phyloP scores from a whole-genome alignment of 2,888 invertebrate genomes.

The Drosophila borealis region DNA sequence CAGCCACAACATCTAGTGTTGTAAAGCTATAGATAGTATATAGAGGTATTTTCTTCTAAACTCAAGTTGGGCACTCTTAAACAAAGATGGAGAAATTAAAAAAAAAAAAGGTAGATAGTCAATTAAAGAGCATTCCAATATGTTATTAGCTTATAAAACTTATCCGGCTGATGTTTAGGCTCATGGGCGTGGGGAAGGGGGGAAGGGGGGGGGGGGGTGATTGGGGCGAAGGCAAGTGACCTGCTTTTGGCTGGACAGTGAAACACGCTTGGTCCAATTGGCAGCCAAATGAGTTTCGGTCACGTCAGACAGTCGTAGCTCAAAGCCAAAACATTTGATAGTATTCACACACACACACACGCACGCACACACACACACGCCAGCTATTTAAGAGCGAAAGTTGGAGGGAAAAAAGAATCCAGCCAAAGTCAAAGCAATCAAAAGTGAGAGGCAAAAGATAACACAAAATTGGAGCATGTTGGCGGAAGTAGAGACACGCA shows the following conservation, averaged over 20 bases:
- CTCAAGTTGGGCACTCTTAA: no score
- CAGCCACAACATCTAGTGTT: no score
- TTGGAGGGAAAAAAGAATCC: conserved; percentile 12
- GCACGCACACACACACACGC: not conserved
- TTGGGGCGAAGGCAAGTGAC: conserved; percentile 49
- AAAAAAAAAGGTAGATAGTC: no score
- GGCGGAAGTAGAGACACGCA: conserved; percentile 37
- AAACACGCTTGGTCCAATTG: conserved; percentile 19
- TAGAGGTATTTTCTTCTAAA: no score
- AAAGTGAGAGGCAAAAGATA: conserved; percentile 40
- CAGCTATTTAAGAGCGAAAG: conserved; percentile 35
- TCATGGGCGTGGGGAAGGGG: not conserved
- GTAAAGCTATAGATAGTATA: no score
- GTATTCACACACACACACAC: conserved; percentile 3
- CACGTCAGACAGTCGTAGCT: conserved; percentile 41
- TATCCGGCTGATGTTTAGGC: conserved; percentile 8
- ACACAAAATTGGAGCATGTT: conserved; percentile 60
- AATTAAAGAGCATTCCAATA: no score
- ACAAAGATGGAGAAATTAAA: no score
- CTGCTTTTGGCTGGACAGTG: conserved; percentile 51
- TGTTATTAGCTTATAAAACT: not conserved
- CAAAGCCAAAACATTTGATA: conserved; percentile 12
- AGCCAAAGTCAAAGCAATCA: conserved; percentile 65
- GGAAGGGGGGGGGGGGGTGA: not conserved
- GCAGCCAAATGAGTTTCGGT: conserved; percentile 45